Percentiles rank a stretch among this genome's conserved stretches.
phyloP scores from a whole-genome alignment of 1,140 invertebrate genomes.

The Hyles vespertilio region DNA sequence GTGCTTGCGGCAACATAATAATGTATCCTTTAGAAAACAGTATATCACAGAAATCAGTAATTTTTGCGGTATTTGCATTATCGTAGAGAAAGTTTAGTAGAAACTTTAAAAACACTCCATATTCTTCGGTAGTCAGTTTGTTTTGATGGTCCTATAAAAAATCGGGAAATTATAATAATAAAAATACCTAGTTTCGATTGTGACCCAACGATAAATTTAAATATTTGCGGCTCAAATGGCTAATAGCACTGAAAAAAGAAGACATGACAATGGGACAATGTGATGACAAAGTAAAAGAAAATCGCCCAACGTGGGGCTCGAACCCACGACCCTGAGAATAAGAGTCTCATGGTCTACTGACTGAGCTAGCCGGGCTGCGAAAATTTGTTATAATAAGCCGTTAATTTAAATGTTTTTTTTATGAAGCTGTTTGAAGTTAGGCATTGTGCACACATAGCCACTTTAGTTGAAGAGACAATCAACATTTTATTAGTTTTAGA shows the following conservation, averaged over 20 bases:
- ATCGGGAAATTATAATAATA: not conserved
- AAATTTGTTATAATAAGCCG: too few relatives aligned
- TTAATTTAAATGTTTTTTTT: not conserved
- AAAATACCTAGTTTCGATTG: not conserved
- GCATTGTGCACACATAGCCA: too few relatives aligned
- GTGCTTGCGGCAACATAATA: constrained; percentile 44
- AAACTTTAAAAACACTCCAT: constrained; percentile 50
- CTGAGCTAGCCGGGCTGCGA: too few relatives aligned
- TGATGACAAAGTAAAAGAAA: not conserved
- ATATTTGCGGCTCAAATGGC: too few relatives aligned
- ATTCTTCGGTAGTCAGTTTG: constrained; percentile 48
- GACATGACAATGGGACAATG: not conserved
- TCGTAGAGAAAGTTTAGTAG: constrained; percentile 44
- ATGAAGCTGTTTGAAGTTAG: too few relatives aligned
- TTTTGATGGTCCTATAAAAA: constrained; percentile 46
- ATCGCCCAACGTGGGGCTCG: too few relatives aligned
- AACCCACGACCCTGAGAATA: too few relatives aligned
- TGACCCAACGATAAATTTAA: too few relatives aligned
- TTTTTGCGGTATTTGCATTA: constrained; percentile 19
- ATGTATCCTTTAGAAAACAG: constrained; percentile 54
- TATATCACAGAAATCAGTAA: constrained; percentile 48
- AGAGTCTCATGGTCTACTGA: too few relatives aligned
- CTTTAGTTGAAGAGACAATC: too few relatives aligned
- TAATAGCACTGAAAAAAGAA: too few relatives aligned
- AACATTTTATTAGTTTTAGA: too few relatives aligned